phyloP scores from a whole-genome alignment of 2,888 invertebrate species.

The Tinea semifulvella region DNA sequence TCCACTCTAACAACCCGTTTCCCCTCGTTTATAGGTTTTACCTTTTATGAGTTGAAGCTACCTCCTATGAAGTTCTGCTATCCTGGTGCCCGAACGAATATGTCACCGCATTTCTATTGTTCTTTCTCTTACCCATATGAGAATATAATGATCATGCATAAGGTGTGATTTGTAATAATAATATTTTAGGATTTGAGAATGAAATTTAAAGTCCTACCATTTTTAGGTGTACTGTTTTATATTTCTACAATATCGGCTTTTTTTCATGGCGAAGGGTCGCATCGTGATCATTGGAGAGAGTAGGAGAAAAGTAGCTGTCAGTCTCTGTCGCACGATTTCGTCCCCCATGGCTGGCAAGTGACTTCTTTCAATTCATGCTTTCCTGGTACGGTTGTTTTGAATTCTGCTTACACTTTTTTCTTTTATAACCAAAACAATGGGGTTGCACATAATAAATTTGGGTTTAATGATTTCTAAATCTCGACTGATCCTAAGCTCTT shows the following conservation, averaged over 20 bases:
- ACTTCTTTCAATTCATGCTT: conserved; percentile 15
- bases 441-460: background rate
- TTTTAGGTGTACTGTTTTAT: no score
- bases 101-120: conserved; percentile 26
- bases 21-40: conserved; percentile 5
- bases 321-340: background rate
- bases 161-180: no score
- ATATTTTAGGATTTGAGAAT: no score
- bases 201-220: no score
- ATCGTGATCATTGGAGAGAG: background rate
- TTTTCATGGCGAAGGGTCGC: no score
- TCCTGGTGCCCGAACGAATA: conserved; percentile 27
- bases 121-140: conserved; percentile 14
- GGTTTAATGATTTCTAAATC: no score
- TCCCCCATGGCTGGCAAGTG: background rate
- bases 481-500: no score
- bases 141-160: no score
- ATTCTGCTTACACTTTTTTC: background rate
- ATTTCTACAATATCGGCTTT: no score
- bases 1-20: background rate
- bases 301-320: background rate
- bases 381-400: conserved; percentile 18
- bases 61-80: conserved; percentile 20
- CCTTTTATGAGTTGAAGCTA: background rate
- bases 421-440: background rate